Base-by-base conservation (phyloP, 2,888 invertebrate genomes). In the Ormia ochracea region DNA sequence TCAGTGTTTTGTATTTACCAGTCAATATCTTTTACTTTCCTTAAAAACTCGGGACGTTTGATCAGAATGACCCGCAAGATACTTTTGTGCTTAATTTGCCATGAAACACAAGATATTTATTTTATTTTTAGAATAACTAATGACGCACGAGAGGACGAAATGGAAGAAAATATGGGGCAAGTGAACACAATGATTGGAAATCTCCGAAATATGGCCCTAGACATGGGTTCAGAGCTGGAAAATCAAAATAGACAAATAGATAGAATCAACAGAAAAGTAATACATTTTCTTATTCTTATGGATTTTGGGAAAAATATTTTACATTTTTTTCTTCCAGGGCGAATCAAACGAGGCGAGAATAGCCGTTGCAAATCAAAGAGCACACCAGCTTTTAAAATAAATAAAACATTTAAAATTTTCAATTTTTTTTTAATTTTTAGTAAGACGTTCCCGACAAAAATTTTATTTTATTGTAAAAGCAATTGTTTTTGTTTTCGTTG, bases 141-240 rank as follows among this genome's bases (percentile, higher is more conserved):
- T 90, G 99, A 99, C 90, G 99, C 98, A 10, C 94, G 99, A 83
- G 99, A 99, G 90, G 96, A 95, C 85, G 99, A 99, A 91, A 99
- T 99, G 99, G 99, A 99, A 89, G 97, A 99, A 82, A 99, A 99
- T 91, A 95, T 99, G 94, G 96, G 96, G n/a, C 97, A 98, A 90
- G 98, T 99, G 84, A 96, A 96, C 90, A 98, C 97, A 63, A 98
- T 98, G 98, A 96, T 99, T 88, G 98, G 98, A 66, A 99, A 99
- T 91, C 92, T 99, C 86, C 95, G 99, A 89, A 99, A 99, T 91
- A 99, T 99, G 99, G 99, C 99, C 79, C 94, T 99, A 85, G 99
- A 99, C 90, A 99, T 99, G 99, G 98, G 98, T 85, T 98, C 96
- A 85, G 98, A 98, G 90, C 93, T 98, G 81, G 96, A 96, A 91